phyloP scores from a whole-genome alignment of 2,888 invertebrate species.

The Taphrorychus bicolor region DNA sequence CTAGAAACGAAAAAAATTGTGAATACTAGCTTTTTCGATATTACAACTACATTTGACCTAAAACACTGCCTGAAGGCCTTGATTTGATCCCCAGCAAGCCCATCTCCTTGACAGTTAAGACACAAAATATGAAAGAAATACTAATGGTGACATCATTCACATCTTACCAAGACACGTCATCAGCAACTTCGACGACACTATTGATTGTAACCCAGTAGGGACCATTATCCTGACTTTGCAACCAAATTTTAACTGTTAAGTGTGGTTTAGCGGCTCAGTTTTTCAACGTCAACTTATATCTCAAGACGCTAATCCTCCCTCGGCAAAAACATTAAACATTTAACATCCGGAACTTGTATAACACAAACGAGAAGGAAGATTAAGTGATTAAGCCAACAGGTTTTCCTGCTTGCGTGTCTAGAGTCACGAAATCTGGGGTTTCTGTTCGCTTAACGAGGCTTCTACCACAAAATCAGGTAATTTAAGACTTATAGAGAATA shows the following conservation, averaged over 20 bases:
- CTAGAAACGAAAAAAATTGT: too few relatives aligned
- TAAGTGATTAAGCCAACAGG: constrained; percentile 30
- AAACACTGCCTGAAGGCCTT: too few relatives aligned
- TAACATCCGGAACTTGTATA: constrained; percentile 30
- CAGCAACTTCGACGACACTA: too few relatives aligned
- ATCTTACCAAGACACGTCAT: too few relatives aligned
- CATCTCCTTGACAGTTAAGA: too few relatives aligned
- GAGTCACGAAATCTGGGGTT: constrained; percentile 17
- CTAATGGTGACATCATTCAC: too few relatives aligned
- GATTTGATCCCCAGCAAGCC: too few relatives aligned
- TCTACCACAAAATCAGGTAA: constrained; percentile 11
- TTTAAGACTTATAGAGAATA: constrained; percentile 2
- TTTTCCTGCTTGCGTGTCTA: constrained; percentile 32
- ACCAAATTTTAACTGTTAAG: not conserved
- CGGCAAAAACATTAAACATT: constrained; percentile 35
- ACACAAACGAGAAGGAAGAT: constrained; percentile 29
- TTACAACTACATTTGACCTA: too few relatives aligned
- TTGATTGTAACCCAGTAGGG: too few relatives aligned
- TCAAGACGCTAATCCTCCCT: constrained; percentile 13
- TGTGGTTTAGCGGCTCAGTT: not conserved
- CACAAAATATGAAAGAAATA: too few relatives aligned
- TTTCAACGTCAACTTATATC: not conserved
- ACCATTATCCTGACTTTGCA: too few relatives aligned
- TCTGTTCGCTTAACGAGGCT: constrained; percentile 17
- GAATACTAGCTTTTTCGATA: too few relatives aligned